phyloP scores from a whole-genome alignment of 2,888 invertebrate genomes.

The Leptopilina myrica region DNA sequence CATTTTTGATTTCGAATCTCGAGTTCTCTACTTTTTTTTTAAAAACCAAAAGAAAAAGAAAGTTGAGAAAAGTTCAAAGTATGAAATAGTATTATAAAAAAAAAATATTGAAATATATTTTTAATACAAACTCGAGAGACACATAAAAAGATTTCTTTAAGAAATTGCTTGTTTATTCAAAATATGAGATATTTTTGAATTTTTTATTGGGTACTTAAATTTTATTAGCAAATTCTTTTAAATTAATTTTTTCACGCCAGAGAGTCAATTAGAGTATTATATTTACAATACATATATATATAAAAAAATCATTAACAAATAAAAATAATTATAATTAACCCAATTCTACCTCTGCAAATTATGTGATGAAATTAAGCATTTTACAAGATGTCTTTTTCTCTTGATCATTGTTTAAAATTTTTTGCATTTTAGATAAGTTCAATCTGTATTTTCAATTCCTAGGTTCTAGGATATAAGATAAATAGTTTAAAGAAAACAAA shows the following conservation, averaged over 20 bases:
- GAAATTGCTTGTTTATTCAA: background rate
- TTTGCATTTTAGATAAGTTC: background rate
- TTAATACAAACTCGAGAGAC: constrained; percentile 41
- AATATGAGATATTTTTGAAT: background rate
- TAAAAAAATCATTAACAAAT: background rate
- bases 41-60: background rate
- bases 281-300: constrained; percentile 4
- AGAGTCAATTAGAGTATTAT: constrained; percentile 2
- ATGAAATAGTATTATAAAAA: constrained; percentile 49
- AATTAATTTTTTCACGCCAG: background rate
- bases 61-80: constrained; percentile 46
- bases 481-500: constrained; percentile 7
- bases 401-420: constrained; percentile 13
- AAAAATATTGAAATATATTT: constrained; percentile 45
- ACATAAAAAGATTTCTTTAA: background rate
- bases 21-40: background rate
- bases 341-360: constrained; percentile 33
- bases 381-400: constrained; percentile 1
- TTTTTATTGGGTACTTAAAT: constrained; percentile 29
- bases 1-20: background rate
- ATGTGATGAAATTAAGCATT: constrained; percentile 27
- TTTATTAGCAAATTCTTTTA: constrained; percentile 2
- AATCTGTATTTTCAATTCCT: constrained; percentile 5
- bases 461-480: constrained; percentile 2
- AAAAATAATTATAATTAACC: constrained; percentile 22